Base-by-base conservation (phyloP, 1,140 invertebrate genomes). In the Ips nitidus region DNA sequence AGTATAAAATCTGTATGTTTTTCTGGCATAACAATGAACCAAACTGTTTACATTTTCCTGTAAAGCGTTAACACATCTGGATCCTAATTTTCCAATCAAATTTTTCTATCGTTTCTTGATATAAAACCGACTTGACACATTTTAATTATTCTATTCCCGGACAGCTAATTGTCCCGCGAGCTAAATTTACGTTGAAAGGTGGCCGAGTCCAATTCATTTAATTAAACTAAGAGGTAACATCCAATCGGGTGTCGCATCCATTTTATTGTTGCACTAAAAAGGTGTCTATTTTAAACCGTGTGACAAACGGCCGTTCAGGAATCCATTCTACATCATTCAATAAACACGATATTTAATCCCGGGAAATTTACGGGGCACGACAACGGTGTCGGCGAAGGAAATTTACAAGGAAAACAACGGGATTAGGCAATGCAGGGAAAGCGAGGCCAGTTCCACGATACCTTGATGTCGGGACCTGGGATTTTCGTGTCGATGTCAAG, bases 171-270 rank as follows among this genome's bases (percentile, higher is more conserved):
- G 22, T 22, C 22, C 22, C 22, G 22, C 22, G 22, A 22, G 22
- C 22, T 22, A 22, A 22, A 22, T 22, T 22, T 22, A 22, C 22
- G 22, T 22, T 22, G 22, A 22, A 22, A 22, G 22, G 22, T 22
- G 22, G 22, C 22, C 22, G 22, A 22, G 22, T 56, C 22, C 38
- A 56, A 36, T 56, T 56, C 38, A 56, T 86, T 85, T 81, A 7
- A 52, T 71, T 70, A 36, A 5, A 41, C 2, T 61, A 42, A 41
- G 40, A 6, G 22, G 45, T 22, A 50, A 50, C 45, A 8, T 50
- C 22, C 6, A 50, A 50, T 50, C 22, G 22, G 22, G 22, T 22
- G 22, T 22, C 22, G 22, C 22, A 22, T 22, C 22, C 22, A 50
- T 50, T 8, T 50, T 50, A 50, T 50, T 50, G 45, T 50, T 6